These are phyloP conservation scores for Nebria ingens DNA, from an alignment of 1,140 invertebrate genomes.

Conservation along the genomic window DNA sequence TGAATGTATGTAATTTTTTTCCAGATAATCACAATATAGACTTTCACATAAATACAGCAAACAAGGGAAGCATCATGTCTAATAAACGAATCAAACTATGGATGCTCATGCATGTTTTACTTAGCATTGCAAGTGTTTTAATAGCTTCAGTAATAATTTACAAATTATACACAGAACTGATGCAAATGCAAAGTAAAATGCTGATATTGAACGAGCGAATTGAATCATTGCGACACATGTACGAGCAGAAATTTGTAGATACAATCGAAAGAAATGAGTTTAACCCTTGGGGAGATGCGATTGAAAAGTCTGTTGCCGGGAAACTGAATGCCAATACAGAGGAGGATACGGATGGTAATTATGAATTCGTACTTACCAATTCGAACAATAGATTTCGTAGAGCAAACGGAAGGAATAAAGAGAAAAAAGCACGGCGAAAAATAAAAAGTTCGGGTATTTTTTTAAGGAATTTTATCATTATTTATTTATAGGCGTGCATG, in stretches of 20 bases:
- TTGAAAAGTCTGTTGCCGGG: neutral
- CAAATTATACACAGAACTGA: neutral
- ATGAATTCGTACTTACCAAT: neutral
- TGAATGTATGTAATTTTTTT: too few relatives aligned
- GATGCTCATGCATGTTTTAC: neutral
- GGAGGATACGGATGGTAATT: neutral
- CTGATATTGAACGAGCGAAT: neutral
- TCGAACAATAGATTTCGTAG: neutral
- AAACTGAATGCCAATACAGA: neutral
- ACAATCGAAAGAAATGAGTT: too few relatives aligned
- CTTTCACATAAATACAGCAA: neutral
- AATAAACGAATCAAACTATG: neutral
- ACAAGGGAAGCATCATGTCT: neutral
- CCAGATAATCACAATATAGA: neutral
- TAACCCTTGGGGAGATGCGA: neutral
- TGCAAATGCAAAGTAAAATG: neutral
- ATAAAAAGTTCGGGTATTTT: constrained; percentile 5
- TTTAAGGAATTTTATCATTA: neutral
- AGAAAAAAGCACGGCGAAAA: neutral
- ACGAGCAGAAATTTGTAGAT: too few relatives aligned
- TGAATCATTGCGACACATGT: neutral
- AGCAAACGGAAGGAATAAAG: neutral
- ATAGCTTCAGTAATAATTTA: neutral
- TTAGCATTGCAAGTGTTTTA: neutral
- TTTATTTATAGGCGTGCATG: neutral